phyloP scores from a whole-genome alignment of 2,888 invertebrate genomes.

The Dryocosmus kuriphilus region DNA sequence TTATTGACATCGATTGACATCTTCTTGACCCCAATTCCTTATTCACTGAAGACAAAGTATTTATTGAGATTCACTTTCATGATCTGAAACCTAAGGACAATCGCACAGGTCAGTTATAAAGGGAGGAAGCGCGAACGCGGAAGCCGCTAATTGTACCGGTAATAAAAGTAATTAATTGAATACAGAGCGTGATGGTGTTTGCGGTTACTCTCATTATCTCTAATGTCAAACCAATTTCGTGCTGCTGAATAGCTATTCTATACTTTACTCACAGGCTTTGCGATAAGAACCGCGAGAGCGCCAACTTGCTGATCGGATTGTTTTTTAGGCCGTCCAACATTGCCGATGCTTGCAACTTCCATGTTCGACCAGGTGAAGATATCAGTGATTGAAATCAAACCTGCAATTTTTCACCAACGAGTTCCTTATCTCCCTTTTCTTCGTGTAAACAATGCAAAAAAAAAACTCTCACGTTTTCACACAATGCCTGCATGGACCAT shows the following conservation, averaged over 20 bases:
- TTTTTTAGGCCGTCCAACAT: slow-evolving; percentile 88
- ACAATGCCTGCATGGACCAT: slow-evolving; percentile 1
- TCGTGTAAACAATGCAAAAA: neutral
- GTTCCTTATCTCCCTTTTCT: neutral
- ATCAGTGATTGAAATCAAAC: neutral
- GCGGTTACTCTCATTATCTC: slow-evolving; percentile 40
- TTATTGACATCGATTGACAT: neutral
- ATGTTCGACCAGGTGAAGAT: slow-evolving; percentile 78
- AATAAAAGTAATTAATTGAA: slow-evolving; percentile 55
- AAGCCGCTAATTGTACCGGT: slow-evolving; percentile 44
- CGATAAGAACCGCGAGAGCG: slow-evolving; percentile 86
- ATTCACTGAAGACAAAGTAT: neutral
- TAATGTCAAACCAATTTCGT: slow-evolving; percentile 40
- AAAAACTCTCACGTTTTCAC: slow-evolving; percentile 3
- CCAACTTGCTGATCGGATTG: slow-evolving; percentile 86
- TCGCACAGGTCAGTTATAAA: neutral
- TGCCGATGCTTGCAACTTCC: slow-evolving; percentile 81
- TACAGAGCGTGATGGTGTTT: slow-evolving; percentile 27
- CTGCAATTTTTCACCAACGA: neutral
- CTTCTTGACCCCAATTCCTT: neutral
- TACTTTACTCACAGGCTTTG: slow-evolving; percentile 87
- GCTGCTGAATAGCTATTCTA: slow-evolving; percentile 30
- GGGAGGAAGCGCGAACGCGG: neutral
- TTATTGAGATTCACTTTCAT: neutral
- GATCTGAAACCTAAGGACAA: neutral